Conservation (phyloP, 2,888 invertebrate genomes). For the Patella caerulea region DNA sequence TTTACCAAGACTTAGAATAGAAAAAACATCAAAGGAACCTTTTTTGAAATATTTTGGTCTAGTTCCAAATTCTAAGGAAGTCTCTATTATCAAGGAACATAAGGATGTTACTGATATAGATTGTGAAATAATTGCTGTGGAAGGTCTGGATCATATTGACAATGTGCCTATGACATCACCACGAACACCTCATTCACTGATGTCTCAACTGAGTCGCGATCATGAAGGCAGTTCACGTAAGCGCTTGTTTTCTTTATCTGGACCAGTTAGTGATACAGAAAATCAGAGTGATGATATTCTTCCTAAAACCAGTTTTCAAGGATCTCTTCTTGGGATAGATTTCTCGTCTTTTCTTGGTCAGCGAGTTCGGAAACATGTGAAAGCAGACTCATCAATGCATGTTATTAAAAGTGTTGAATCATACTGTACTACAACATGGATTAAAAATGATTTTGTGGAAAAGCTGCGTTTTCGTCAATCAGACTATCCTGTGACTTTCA, state of each 20-base stretch:
- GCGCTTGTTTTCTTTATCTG: conserved; percentile 38
- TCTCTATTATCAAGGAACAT: conserved; percentile 37
- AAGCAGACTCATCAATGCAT: conserved; percentile 41
- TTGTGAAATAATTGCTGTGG: conserved; percentile 50
- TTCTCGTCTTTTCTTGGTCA: conserved; percentile 52
- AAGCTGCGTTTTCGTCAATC: conserved; percentile 47
- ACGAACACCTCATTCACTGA: conserved; percentile 45
- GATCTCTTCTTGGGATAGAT: conserved; percentile 42
- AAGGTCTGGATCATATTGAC: conserved; percentile 54
- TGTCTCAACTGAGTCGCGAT: conserved; percentile 54
- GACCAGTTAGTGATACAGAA: conserved; percentile 1
- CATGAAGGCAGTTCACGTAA: conserved; percentile 35
- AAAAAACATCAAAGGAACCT: conserved; percentile 11
- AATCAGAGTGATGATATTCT: neutral
- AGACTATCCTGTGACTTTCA: conserved; percentile 49
- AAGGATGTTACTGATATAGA: conserved; percentile 41
- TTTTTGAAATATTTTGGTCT: conserved; percentile 37
- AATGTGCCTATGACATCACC: conserved; percentile 38
- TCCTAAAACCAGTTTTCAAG: conserved; percentile 17
- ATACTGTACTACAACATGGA: conserved; percentile 44
- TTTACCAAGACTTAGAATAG: neutral
- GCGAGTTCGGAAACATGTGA: conserved; percentile 51
- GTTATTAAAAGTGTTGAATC: conserved; percentile 40
- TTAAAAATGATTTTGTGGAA: conserved; percentile 38
- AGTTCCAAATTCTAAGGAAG: conserved; percentile 33